Conservation (phyloP, 2,888 invertebrate species). For the Phalera bucephala region DNA sequence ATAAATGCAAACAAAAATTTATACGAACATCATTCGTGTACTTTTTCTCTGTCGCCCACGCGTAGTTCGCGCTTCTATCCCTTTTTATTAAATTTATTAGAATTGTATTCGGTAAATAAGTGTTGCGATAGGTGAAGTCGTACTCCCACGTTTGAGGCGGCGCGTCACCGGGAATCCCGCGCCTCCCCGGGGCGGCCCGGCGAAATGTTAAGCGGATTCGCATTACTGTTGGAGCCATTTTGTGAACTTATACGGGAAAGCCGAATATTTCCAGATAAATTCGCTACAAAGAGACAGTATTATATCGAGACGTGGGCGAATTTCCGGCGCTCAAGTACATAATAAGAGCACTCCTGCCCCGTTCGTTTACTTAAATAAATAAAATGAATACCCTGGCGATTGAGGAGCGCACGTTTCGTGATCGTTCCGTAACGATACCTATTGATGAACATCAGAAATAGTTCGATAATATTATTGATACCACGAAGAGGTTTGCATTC, state of each 20-base stretch:
- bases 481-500: constrained; percentile 75
- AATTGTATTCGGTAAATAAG: constrained; percentile 67
- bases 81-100: constrained; percentile 75
- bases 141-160: constrained; percentile 42
- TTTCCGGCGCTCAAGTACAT: background rate
- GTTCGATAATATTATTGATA: constrained; percentile 70
- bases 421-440: constrained; percentile 35
- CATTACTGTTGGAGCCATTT: constrained; percentile 60
- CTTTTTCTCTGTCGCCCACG: constrained; percentile 41
- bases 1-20: constrained; percentile 39
- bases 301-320: background rate
- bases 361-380: constrained; percentile 11
- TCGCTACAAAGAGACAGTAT: constrained; percentile 15
- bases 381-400: constrained; percentile 2
- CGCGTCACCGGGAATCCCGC: constrained; percentile 65
- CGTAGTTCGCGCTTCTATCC: constrained; percentile 59
- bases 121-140: constrained; percentile 58
- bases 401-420: constrained; percentile 5
- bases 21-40: constrained; percentile 2
- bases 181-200: constrained; percentile 45
- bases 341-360: background rate
- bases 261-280: constrained; percentile 36
- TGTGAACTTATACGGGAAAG: constrained; percentile 46
- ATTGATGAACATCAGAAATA: constrained; percentile 55
- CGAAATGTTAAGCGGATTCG: constrained; percentile 61